Evolutionary conservation across 1,140 invertebrate genomes (phyloP).

Genomic region (Dendrolimus kikuchii): DNA sequence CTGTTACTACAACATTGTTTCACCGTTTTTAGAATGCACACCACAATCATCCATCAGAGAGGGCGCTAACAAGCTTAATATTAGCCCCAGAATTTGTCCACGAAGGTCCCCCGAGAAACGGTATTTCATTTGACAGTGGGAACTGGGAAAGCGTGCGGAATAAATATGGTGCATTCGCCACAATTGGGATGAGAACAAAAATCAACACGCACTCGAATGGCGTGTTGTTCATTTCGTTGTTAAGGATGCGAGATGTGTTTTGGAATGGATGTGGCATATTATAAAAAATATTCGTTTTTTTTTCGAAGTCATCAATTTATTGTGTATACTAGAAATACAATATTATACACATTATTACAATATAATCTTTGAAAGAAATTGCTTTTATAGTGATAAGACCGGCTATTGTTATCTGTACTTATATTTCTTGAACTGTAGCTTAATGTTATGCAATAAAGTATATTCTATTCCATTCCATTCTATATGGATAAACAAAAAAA

Average conservation of each 20-base stretch:
- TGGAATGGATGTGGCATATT: conserved; percentile 23
- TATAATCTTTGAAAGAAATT: no score
- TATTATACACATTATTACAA: not conserved
- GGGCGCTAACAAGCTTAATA: conserved; percentile 54
- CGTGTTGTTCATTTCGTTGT: conserved; percentile 47
- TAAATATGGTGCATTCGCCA: conserved; percentile 19
- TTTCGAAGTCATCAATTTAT: not conserved
- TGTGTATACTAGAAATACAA: not conserved
- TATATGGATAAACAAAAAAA: no score
- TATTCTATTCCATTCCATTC: no score
- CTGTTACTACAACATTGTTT: no score
- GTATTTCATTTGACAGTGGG: conserved; percentile 29
- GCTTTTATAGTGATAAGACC: no score
- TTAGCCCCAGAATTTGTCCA: conserved; percentile 27
- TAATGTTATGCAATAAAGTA: no score
- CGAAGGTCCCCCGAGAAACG: conserved; percentile 32
- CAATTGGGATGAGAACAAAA: conserved; percentile 45
- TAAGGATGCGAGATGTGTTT: conserved; percentile 9
- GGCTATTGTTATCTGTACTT: no score
- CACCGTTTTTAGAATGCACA: no score
- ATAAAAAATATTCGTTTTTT: no score
- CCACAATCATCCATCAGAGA: conserved; percentile 8
- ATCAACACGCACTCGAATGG: conserved; percentile 37
- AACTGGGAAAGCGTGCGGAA: conserved; percentile 35
- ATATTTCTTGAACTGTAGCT: no score